Percentiles rank a stretch among this genome's conserved stretches.
These are phyloP conservation scores for Phorcus lineatus DNA, from an alignment of 2,888 invertebrate species.

Conservation along the genomic window DNA sequence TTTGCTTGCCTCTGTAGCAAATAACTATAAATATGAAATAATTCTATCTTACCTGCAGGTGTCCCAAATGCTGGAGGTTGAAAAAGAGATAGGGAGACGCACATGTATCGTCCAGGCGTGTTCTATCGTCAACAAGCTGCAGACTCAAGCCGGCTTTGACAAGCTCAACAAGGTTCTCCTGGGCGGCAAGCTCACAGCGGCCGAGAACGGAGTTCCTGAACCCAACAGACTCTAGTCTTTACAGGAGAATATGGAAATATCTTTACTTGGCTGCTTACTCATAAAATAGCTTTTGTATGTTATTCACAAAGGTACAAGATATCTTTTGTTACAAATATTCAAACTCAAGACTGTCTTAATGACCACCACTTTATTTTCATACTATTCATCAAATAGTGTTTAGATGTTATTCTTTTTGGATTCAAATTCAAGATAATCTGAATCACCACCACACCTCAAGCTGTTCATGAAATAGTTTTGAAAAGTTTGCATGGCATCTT, in stretches of 20 bases:
- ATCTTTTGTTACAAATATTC: not conserved
- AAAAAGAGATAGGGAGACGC: conserved; percentile 45
- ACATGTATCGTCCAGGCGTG: conserved; percentile 58
- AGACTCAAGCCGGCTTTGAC: conserved; percentile 53
- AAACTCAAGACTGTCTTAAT: no score
- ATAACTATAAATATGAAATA: no score
- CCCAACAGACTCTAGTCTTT: not conserved
- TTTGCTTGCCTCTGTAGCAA: no score
- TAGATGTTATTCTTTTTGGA: no score
- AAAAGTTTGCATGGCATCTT: no score
- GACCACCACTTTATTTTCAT: no score
- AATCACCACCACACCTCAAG: no score
- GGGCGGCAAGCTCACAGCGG: conserved; percentile 29
- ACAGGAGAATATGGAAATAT: not conserved
- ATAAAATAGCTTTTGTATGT: no score
- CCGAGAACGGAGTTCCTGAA: conserved; percentile 1
- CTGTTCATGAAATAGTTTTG: no score
- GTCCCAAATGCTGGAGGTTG: conserved; percentile 48
- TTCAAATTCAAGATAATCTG: no score
- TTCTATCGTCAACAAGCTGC: conserved; percentile 51
- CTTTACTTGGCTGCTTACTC: not conserved
- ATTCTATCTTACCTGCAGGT: conserved; percentile 42
- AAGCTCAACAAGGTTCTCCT: conserved; percentile 54
- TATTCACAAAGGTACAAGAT: not conserved
- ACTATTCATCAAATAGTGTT: no score